Evolutionary conservation across 2,113 vertebrate species (phyloP), one percentile per base, ranked within the genome.

Genomic region (Hippocampus zosterae): DNA sequence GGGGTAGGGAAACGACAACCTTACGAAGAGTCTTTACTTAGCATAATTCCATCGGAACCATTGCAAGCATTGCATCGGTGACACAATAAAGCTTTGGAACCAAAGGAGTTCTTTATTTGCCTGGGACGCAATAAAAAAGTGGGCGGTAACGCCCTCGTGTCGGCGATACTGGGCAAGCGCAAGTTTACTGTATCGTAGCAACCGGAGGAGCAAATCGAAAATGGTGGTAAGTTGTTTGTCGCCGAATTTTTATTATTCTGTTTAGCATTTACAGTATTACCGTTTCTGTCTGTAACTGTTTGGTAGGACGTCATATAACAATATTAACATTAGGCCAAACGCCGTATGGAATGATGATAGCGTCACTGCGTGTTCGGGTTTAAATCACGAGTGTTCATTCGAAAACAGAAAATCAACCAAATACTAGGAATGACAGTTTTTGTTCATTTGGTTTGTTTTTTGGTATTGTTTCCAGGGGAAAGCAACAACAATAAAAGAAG

Each of bases 401-500:
- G 61, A 12, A 12, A 40, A 63, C 61, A 21, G 27, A 33, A 33
- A 29, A 13, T 40, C 40, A 44, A 16, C 8, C 18, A 11, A 11
- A n/a, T 41, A 8, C 8, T 3, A 19, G 8, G 29, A 19, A 37
- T 63, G 5, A 25, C 18, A 15, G 2, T 48, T 15, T 66, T 15
- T 1, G 3, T 27, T 56, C 37, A 46, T 62, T 25, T 19, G 3
- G 3, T 11, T 5, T 70, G 60, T 61, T 67, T 52, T 52, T 40
- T 4, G 78, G 41, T 62, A 19, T 68, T 84, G 79, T 87, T 33
- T 83, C 74, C 81, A 99, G 97, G 95, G 94, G 27, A 97, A 96
- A 93, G 90, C 95, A 88, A 96, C 94, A 19, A 96, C 95, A 62
- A 93, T 99, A 77, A 98, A 92, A 91, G 96, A 98, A 83, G 96